A percentile compares a stretch with the other conserved stretches of the same genome.
These are phyloP conservation scores for Lophochroa leadbeateri DNA, from an alignment of 2,113 vertebrate species.

Conservation along the genomic window DNA sequence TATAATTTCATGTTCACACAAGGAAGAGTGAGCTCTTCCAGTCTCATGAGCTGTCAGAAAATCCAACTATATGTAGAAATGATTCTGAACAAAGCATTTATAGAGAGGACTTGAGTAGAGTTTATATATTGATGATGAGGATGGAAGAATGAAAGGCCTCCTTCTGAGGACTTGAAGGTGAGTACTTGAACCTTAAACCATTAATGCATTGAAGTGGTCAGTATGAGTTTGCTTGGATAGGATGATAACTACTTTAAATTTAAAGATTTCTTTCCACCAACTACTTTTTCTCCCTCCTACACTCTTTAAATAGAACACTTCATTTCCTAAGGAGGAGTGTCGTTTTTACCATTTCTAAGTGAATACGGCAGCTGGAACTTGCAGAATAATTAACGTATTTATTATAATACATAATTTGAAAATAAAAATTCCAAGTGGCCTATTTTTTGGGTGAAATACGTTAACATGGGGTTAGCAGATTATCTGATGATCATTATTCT, in stretches of 20 bases:
- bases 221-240: not conserved
- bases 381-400: not conserved
- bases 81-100: not conserved
- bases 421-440: not conserved
- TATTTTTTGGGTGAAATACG: not conserved
- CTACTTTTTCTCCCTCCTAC: not conserved
- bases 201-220: not conserved
- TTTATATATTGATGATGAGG: not conserved
- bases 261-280: not conserved
- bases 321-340: not conserved
- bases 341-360: not conserved
- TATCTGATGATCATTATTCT: not conserved
- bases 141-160: not conserved
- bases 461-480: not conserved
- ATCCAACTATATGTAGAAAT: not conserved
- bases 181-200: not conserved
- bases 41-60: not conserved
- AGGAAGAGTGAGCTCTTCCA: not conserved
- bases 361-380: not conserved
- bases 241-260: not conserved
- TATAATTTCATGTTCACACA: not conserved
- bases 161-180: not conserved
- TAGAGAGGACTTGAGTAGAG: not conserved
- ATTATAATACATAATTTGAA: not conserved
- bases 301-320: not conserved